Evolutionary conservation across 2,113 vertebrate species (phyloP), one percentile per base, ranked within the genome.

Genomic region (Cygnus atratus): DNA sequence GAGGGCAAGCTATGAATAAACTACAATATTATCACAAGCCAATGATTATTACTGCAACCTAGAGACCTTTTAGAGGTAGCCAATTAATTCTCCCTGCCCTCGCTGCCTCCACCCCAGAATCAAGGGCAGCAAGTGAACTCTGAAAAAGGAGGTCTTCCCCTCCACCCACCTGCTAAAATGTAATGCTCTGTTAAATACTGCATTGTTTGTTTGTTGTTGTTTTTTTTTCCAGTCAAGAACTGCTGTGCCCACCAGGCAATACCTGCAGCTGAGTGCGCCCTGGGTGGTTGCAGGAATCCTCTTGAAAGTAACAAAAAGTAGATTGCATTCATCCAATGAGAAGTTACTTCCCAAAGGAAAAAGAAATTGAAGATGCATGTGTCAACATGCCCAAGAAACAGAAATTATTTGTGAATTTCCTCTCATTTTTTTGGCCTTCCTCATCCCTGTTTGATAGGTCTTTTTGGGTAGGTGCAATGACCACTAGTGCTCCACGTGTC

Each of bases 251-350:
- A 5, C 4, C 2, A 50, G 43, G 19, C 62, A 71, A 72, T 3
- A 15, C 20, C 6, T 5, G 24, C 85, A 89, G 52, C 52, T 20
- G 22, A 46, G 79, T 5, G 7, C 26, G 39, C 14, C 25, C 2
- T 2, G 0, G 0, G 61, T 33, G 50, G 61, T 9, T 0, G 0
- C 5, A 1, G 11, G 41, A 52, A 31, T 20, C 83, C 46, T 74
- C 75, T 22, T 73, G n/a, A 37, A 25, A 52, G 28, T 9, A 71
- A 37, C 41, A n/a, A 77, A 21, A 31, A 50, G 59, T 5, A 48
- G 22, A 46, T 31, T 15, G 11, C 63, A 44, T 73, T 80, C 59
- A 77, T 11, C n/a, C 21, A 8, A 39, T 15, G 19, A 63, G 31
- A 58, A 81, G 46, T 35, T 46, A 54, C 15, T 76, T 43, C 31